Evolutionary conservation across 2,888 invertebrate genomes (phyloP).

Genomic region (Limnephilus rhombicus): DNA sequence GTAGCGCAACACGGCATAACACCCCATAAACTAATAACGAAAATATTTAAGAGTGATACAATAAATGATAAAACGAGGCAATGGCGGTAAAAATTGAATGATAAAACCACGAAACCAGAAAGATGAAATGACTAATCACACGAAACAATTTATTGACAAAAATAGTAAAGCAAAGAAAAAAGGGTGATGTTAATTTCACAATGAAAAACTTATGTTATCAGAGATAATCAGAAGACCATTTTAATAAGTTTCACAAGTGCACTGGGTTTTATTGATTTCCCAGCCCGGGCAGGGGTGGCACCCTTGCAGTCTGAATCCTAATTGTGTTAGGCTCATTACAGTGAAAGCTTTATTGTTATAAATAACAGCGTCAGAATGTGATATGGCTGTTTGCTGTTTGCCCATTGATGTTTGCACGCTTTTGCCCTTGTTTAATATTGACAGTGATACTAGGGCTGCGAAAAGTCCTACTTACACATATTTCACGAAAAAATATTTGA

Average conservation of each 20-base stretch:
- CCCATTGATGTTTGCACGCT: conserved; percentile 62
- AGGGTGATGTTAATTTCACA: background rate
- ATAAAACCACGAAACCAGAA: background rate
- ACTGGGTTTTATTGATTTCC: background rate
- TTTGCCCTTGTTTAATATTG: conserved; percentile 51
- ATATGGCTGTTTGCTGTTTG: conserved; percentile 54
- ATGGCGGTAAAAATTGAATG: too few relatives aligned
- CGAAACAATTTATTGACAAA: too few relatives aligned
- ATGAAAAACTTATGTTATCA: background rate
- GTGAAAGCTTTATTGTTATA: conserved; percentile 66
- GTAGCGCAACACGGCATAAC: too few relatives aligned
- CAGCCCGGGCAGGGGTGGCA: conserved; percentile 51
- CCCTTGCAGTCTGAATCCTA: conserved; percentile 59
- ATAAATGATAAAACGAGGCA: too few relatives aligned
- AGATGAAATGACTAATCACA: too few relatives aligned
- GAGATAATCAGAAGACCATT: background rate
- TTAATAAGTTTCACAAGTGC: background rate
- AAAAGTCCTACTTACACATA: background rate
- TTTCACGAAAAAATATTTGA: background rate
- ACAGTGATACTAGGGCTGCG: conserved; percentile 51
- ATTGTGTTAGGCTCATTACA: conserved; percentile 67
- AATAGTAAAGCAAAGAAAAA: too few relatives aligned
- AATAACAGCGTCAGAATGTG: conserved; percentile 63
- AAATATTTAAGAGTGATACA: too few relatives aligned
- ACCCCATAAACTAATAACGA: too few relatives aligned